phyloP scores from a whole-genome alignment of 2,888 invertebrate genomes.

The Parthenolecanium corni region DNA sequence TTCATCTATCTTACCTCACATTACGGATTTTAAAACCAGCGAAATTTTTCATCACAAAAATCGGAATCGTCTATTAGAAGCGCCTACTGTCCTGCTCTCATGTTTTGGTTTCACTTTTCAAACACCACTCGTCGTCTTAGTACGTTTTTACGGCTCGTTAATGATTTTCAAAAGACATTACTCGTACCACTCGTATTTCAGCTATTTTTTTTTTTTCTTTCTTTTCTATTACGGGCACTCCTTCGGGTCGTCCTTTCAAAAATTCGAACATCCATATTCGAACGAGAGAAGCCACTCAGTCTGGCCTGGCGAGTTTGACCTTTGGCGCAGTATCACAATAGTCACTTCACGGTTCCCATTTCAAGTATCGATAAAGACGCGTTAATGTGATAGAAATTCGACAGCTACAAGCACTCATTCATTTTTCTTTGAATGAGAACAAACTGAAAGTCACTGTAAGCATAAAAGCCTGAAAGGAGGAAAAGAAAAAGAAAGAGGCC shows the following conservation, averaged over 20 bases:
- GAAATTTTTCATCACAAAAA: too few species aligned
- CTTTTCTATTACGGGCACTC: not conserved
- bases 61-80: too few species aligned
- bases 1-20: too few species aligned
- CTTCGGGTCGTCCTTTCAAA: not conserved
- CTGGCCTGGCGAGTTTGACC: not conserved
- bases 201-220: not conserved
- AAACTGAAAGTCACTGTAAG: not conserved
- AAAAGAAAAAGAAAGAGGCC: not conserved
- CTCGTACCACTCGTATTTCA: not conserved
- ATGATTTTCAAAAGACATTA: not conserved
- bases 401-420: constrained; percentile 22
- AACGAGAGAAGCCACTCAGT: too few species aligned
- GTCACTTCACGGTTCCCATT: constrained; percentile 9
- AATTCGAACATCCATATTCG: not conserved
- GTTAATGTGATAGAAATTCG: constrained; percentile 19
- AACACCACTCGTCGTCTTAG: too few species aligned
- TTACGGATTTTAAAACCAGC: too few species aligned
- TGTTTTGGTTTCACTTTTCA: too few species aligned
- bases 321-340: constrained; percentile 1
- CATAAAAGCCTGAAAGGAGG: not conserved
- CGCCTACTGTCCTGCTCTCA: too few species aligned
- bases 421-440: constrained; percentile 6
- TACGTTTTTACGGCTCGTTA: too few species aligned
- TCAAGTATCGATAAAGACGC: constrained; percentile 13